Percentiles rank a stretch among this genome's conserved stretches.
phyloP scores from a whole-genome alignment of 2,113 vertebrate genomes.

The Camelus bactrianus region DNA sequence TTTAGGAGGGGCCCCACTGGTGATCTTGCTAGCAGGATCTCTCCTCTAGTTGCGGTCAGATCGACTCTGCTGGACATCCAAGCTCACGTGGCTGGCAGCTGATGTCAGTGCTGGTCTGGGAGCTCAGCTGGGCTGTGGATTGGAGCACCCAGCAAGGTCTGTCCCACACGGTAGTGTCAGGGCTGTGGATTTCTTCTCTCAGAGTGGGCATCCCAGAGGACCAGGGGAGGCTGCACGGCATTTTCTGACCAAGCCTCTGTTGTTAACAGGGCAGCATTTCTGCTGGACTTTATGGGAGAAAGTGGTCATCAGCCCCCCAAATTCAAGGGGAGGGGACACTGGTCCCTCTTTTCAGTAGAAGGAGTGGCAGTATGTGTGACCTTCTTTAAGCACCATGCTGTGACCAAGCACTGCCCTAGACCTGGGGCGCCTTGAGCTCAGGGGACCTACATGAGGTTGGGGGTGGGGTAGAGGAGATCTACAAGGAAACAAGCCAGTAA shows the following conservation, averaged over 20 bases:
- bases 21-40: fast-evolving
- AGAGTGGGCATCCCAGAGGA: not conserved
- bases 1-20: not conserved
- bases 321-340: not conserved
- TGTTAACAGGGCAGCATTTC: not conserved
- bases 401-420: not conserved
- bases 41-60: not conserved
- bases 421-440: not conserved
- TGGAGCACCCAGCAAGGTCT: fast-evolving
- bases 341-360: not conserved
- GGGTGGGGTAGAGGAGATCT: not conserved
- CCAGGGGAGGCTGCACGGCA: not conserved
- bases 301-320: not conserved
- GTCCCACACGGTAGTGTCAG: fast-evolving
- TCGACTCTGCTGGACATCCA: not conserved
- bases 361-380: not conserved
- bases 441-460: no score
- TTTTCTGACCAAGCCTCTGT: not conserved
- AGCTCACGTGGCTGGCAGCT: not conserved
- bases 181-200: not conserved
- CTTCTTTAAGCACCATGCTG: not conserved
- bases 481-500: not conserved
- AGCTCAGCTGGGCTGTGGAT: not conserved
- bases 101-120: fast-evolving
- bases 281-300: not conserved